Evolutionary conservation across 2,113 vertebrate genomes (phyloP).

Genomic region (Cyanoderma ruficeps): DNA sequence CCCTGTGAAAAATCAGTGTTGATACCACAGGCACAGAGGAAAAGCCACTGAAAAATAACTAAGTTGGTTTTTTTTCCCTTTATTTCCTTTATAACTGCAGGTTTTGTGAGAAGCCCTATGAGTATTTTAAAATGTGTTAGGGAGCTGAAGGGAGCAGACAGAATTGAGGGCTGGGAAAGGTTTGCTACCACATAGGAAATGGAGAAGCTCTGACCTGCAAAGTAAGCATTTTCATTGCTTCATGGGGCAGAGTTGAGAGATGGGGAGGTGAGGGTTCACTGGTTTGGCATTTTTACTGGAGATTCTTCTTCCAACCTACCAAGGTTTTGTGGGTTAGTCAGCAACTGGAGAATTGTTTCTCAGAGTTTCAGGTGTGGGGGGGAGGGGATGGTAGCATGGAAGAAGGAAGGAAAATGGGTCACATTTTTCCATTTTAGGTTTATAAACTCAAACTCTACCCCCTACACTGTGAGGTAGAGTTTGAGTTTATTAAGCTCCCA

Average conservation of each 20-base stretch:
- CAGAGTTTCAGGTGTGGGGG: background rate
- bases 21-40: background rate
- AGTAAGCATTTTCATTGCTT: background rate
- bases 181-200: rapidly evolving
- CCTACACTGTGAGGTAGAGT: background rate
- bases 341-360: background rate
- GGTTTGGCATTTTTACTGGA: background rate
- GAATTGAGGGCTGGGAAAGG: background rate
- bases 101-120: background rate
- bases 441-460: background rate
- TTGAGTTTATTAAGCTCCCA: background rate
- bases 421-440: background rate
- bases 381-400: rapidly evolving
- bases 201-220: background rate
- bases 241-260: background rate
- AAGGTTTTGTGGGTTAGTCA: background rate
- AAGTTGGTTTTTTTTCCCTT: background rate
- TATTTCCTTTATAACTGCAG: background rate
- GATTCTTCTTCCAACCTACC: background rate
- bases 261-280: background rate
- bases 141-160: background rate
- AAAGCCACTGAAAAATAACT: background rate
- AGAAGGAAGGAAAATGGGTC: background rate
- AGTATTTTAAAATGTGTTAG: background rate
- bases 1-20: background rate